Conservation (phyloP, 2,797 vertebrate genomes). For the Platyrinchus mystaceus region DNA sequence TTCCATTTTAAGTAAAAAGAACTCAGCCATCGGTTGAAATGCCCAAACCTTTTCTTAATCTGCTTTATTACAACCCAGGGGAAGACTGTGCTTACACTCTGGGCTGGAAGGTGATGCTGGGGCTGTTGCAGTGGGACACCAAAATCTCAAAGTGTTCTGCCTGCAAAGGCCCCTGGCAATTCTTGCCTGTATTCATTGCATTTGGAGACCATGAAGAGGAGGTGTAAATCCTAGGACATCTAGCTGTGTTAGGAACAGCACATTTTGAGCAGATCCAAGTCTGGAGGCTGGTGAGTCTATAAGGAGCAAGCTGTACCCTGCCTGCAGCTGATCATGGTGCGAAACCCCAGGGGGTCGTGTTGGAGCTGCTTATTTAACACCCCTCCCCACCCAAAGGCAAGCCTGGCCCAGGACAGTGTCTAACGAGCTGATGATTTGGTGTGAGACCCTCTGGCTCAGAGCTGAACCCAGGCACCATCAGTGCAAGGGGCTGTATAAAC, state of each 20-base stretch:
- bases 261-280: conserved; percentile 8
- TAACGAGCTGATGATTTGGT: conserved; percentile 26
- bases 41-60: not conserved
- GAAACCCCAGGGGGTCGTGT: not conserved
- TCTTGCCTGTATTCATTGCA: not conserved
- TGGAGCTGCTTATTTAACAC: not conserved
- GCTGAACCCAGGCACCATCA: not conserved
- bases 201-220: not conserved
- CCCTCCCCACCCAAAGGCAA: not conserved
- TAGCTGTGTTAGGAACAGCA: conserved; percentile 14
- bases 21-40: not conserved
- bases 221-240: not conserved
- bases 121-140: not conserved
- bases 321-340: not conserved
- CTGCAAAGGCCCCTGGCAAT: not conserved
- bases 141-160: not conserved
- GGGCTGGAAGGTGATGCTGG: not conserved
- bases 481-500: not conserved
- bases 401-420: not conserved
- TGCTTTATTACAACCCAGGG: not conserved
- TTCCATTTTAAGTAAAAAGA: conserved; percentile 29
- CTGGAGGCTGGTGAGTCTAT: not conserved
- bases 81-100: not conserved
- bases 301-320: not conserved
- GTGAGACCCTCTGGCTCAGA: not conserved